Base-by-base conservation (phyloP, 2,797 vertebrate genomes). In the Channallabes apus region DNA sequence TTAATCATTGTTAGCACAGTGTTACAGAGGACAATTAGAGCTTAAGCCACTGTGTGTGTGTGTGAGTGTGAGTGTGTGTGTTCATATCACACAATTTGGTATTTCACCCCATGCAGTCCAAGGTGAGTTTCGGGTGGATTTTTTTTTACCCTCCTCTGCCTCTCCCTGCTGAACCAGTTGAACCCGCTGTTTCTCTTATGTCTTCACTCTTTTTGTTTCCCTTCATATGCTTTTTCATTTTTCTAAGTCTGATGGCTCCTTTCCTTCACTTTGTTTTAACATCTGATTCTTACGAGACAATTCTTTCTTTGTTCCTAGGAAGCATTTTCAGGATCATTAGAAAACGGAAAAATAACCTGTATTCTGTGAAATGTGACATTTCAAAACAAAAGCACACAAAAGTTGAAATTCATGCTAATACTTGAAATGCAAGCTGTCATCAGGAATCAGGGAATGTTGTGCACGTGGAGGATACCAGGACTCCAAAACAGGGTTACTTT, bases 1-100 rank as follows among this genome's bases (percentile, higher is more conserved):
- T 94, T 94, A 93, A 94, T 94, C 91, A 91, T 86, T 94, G 91
- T 94, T 94, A 94, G 91, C 90, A 91, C 90, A 93, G 89, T 58
- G 90, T 88, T 59, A 90, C 88, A 90, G 46, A 2, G 89, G 89
- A 83, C 86, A 69, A 75, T 90, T 82, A 81, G 84, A 88, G 35
- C 86, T 71, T 91, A 91, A 92, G 91, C 2, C 69, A 71, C 82
- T 76, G 58, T 82, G 58, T 81, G 78, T 85, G 83, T 85, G 84
- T 80, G 81, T 85, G 82, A 51, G 67, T 82, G 85, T 91, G 88
- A 64, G 54, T 87, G 65, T 71, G 73, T 64, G 76, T 65, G 46
- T 67, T 87, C 38, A 71, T 56, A 80, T 32, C 54, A 65, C 75
- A 82, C 72, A 72, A 32, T 41, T 80, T 84, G 72, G 77, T 80